Percentiles rank a stretch among this genome's conserved stretches.
Conservation (phyloP, 2,888 invertebrate species). For the Diaprepes abbreviatus region DNA sequence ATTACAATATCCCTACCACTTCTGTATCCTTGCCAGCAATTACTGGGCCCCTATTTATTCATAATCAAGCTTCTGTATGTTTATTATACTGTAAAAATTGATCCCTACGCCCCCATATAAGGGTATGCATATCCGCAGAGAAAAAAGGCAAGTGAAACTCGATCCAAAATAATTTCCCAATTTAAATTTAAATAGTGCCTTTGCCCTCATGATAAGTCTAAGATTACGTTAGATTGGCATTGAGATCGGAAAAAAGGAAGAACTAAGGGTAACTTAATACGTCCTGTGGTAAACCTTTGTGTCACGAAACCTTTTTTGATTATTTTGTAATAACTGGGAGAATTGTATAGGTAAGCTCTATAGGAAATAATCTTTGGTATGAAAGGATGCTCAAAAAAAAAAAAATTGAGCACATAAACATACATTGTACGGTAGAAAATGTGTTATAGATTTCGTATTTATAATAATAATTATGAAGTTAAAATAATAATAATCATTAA, state of each 20-base stretch:
- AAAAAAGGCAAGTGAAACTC: slow-evolving; percentile 16
- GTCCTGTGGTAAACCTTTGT: slow-evolving; percentile 17
- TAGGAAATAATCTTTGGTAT: too few species aligned
- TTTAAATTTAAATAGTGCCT: slow-evolving; percentile 36
- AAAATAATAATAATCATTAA: too few species aligned
- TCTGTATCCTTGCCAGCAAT: slow-evolving; percentile 19
- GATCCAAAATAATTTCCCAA: slow-evolving; percentile 31
- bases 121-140: slow-evolving; percentile 28
- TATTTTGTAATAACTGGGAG: background rate
- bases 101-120: slow-evolving; percentile 29
- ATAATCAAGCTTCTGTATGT: slow-evolving; percentile 33
- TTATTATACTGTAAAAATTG: slow-evolving; percentile 34
- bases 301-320: slow-evolving; percentile 8
- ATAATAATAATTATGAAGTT: too few species aligned
- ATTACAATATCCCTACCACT: slow-evolving; percentile 13
- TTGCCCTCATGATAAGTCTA: slow-evolving; percentile 25
- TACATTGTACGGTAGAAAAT: too few species aligned
- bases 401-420: too few species aligned
- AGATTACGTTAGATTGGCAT: slow-evolving; percentile 22
- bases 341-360: background rate
- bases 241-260: slow-evolving; percentile 1
- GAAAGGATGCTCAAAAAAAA: too few species aligned
- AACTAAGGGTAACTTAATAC: slow-evolving; percentile 12
- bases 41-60: slow-evolving; percentile 18
- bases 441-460: too few species aligned